phyloP scores from a whole-genome alignment of 2,113 vertebrate genomes.

The Tursiops truncatus region DNA sequence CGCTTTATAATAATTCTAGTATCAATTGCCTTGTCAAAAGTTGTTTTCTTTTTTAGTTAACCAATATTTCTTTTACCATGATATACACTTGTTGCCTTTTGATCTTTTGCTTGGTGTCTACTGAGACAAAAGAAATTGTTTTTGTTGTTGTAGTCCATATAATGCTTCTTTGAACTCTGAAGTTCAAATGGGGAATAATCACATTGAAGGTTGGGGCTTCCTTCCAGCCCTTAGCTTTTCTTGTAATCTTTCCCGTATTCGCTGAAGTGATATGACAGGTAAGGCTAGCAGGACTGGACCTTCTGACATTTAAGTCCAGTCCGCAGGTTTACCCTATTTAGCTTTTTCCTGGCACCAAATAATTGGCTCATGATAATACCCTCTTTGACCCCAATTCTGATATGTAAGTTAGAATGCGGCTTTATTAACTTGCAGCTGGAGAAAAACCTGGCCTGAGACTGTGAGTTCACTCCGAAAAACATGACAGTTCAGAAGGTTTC shows the following conservation, averaged over 20 bases:
- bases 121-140: not conserved
- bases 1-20: not conserved
- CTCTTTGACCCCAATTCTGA: not conserved
- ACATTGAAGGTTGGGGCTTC: not conserved
- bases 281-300: not conserved
- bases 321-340: slow-evolving; percentile 38
- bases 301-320: not conserved
- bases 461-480: slow-evolving; percentile 45
- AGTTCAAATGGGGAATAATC: not conserved
- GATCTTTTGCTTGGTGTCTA: slow-evolving; percentile 2
- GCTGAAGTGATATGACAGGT: slow-evolving; percentile 6
- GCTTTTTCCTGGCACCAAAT: slow-evolving; percentile 32
- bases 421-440: slow-evolving; percentile 60
- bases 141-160: not conserved
- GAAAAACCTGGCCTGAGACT: slow-evolving; percentile 42
- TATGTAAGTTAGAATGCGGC: slow-evolving; percentile 17
- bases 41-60: slow-evolving; percentile 25
- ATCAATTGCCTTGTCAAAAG: not conserved
- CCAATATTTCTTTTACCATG: not conserved
- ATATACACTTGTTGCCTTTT: not conserved
- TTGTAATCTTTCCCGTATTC: not conserved
- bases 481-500: slow-evolving; percentile 71
- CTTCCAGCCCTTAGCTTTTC: not conserved
- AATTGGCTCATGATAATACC: slow-evolving; percentile 22
- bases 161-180: slow-evolving; percentile 35